phyloP scores from a whole-genome alignment of 2,888 invertebrate genomes.

The Plusia festucae region DNA sequence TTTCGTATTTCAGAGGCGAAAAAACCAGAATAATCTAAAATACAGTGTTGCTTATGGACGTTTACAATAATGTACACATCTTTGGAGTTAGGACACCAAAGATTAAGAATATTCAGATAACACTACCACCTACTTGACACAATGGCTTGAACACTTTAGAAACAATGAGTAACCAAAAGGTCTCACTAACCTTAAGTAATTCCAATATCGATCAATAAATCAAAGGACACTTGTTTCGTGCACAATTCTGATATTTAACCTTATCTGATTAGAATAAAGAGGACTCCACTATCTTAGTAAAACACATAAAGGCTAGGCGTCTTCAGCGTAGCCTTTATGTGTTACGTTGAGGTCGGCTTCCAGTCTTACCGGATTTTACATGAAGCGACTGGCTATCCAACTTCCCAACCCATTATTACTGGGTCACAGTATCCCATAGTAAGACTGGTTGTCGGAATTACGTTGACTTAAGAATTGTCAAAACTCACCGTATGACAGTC shows the following conservation, averaged over 20 bases:
- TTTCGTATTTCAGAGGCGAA: slow-evolving; percentile 10
- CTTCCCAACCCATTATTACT: too few relatives aligned
- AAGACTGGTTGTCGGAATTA: too few relatives aligned
- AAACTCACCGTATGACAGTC: too few relatives aligned
- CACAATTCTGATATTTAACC: slow-evolving; percentile 1
- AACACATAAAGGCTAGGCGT: neutral
- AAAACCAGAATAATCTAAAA: neutral
- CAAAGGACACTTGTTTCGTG: slow-evolving; percentile 4
- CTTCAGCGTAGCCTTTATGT: too few relatives aligned
- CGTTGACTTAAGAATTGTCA: too few relatives aligned
- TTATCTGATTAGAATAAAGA: slow-evolving; percentile 4
- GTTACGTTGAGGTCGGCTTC: too few relatives aligned
- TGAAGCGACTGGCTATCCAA: too few relatives aligned
- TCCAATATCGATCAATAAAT: neutral
- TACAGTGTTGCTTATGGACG: neutral
- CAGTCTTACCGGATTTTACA: too few relatives aligned
- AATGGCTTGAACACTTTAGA: slow-evolving; percentile 3
- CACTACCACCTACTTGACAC: neutral
- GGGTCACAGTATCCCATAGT: too few relatives aligned
- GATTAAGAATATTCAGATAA: neutral
- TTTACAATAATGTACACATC: neutral
- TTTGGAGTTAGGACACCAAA: too few relatives aligned
- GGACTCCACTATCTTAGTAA: neutral
- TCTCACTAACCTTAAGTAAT: neutral
- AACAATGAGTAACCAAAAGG: neutral